phyloP scores from a whole-genome alignment of 2,113 vertebrate species.

The Lota lota region DNA sequence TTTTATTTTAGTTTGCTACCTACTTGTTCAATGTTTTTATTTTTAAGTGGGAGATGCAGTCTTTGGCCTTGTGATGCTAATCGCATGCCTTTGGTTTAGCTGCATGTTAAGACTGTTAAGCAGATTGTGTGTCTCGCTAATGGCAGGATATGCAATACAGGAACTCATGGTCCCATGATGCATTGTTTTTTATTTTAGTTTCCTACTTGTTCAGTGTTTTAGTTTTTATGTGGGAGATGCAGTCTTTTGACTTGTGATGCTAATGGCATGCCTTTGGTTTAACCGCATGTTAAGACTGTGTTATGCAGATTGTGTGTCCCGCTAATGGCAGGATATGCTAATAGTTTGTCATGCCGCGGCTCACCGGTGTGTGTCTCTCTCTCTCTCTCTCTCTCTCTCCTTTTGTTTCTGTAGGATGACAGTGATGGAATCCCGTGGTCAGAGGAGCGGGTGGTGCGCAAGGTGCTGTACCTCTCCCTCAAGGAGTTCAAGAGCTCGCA shows the following conservation, averaged over 20 bases:
- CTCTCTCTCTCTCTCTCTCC: slow-evolving; percentile 8
- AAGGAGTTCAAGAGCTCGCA: slow-evolving; percentile 98
- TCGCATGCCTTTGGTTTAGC: too few species aligned
- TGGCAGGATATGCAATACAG: slow-evolving; percentile 38
- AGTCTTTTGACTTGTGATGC: slow-evolving; percentile 6
- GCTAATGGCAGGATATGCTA: slow-evolving; percentile 27
- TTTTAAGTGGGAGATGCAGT: slow-evolving; percentile 47
- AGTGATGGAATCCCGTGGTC: slow-evolving; percentile 99
- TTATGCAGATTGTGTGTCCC: too few species aligned
- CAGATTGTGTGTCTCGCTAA: too few species aligned
- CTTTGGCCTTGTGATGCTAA: not conserved
- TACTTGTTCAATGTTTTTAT: too few species aligned
- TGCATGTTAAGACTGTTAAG: too few species aligned
- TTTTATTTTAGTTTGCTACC: slow-evolving; percentile 10
- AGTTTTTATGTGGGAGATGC: slow-evolving; percentile 45
- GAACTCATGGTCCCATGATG: slow-evolving; percentile 55
- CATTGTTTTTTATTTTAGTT: slow-evolving; percentile 37
- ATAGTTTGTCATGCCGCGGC: slow-evolving; percentile 26
- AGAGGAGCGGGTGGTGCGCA: slow-evolving; percentile 96
- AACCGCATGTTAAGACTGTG: too few species aligned
- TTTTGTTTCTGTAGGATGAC: slow-evolving; percentile 82
- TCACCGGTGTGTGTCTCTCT: not conserved
- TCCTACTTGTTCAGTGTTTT: too few species aligned
- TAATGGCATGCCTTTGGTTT: too few species aligned
- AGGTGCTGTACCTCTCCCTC: slow-evolving; percentile 97